These are phyloP conservation scores for Stenopsyche tienmushanensis DNA, from an alignment of 1,140 invertebrate species.

Conservation along the genomic window DNA sequence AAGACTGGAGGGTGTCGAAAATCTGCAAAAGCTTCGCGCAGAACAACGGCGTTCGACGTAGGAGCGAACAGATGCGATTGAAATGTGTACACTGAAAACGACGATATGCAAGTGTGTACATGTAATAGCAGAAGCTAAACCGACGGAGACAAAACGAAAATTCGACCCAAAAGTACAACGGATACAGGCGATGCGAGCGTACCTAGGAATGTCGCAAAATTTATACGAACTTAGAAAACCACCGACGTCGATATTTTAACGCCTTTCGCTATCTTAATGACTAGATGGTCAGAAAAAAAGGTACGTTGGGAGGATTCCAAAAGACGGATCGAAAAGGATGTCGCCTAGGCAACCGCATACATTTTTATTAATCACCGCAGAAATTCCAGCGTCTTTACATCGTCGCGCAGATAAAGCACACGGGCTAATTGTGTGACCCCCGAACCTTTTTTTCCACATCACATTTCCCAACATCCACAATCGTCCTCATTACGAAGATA, in stretches of 20 bases:
- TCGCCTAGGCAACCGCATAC: constrained; percentile 17
- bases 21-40: not conserved
- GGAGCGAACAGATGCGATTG: constrained; percentile 14
- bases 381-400: constrained; percentile 21
- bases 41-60: not conserved
- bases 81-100: not conserved
- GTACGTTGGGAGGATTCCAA: too few species aligned
- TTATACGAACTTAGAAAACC: too few species aligned
- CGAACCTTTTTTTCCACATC: not conserved
- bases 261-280: too few species aligned
- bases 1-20: constrained; percentile 1
- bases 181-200: not conserved
- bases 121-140: not conserved
- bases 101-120: not conserved
- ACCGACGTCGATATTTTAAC: too few species aligned
- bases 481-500: constrained; percentile 28
- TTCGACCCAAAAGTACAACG: not conserved
- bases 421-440: constrained; percentile 27
- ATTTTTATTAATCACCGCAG: constrained; percentile 24
- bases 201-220: too few species aligned
- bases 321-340: constrained; percentile 15
- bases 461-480: constrained; percentile 13
- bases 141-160: not conserved
- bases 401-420: constrained; percentile 26
- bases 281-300: too few species aligned